A percentile compares a stretch with the other conserved stretches of the same genome.
These are phyloP conservation scores for Bucco capensis DNA, from an alignment of 2,113 vertebrate species.

Conservation along the genomic window DNA sequence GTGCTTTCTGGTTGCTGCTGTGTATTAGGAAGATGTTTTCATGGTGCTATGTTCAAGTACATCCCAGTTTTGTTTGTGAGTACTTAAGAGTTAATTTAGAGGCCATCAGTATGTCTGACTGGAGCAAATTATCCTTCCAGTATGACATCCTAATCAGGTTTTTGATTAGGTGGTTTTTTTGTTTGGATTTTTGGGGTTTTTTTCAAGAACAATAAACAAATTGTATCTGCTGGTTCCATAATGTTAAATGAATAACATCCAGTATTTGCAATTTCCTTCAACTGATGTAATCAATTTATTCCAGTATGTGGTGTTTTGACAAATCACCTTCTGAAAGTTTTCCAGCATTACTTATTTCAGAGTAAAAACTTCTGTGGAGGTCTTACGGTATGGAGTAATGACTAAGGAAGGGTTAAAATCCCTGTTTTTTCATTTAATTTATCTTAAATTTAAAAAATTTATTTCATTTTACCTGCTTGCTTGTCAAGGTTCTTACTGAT, in stretches of 20 bases:
- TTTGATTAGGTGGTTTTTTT: not conserved
- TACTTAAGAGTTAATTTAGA: not conserved
- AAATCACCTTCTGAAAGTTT: not conserved
- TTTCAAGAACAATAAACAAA: not conserved
- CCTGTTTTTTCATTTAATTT: not conserved
- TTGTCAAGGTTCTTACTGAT: rapidly evolving
- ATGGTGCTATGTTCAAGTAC: not conserved
- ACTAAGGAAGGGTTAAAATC: not conserved
- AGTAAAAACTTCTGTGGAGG: not conserved
- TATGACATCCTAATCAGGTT: not conserved
- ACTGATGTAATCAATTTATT: too few relatives aligned
- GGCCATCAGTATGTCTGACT: not conserved
- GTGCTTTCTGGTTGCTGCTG: not conserved
- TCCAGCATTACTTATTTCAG: not conserved
- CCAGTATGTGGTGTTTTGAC: too few relatives aligned
- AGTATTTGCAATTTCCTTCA: not conserved
- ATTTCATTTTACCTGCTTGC: not conserved
- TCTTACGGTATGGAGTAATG: not conserved
- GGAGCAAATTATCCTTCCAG: not conserved
- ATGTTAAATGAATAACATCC: not conserved
- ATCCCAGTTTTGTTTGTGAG: not conserved
- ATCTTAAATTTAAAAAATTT: not conserved
- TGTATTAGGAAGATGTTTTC: not conserved
- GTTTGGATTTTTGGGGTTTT: not conserved
- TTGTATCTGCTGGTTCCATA: not conserved